A percentile compares a stretch with the other conserved stretches of the same genome.
phyloP scores from a whole-genome alignment of 2,888 invertebrate species.

The Neelides folsomi region DNA sequence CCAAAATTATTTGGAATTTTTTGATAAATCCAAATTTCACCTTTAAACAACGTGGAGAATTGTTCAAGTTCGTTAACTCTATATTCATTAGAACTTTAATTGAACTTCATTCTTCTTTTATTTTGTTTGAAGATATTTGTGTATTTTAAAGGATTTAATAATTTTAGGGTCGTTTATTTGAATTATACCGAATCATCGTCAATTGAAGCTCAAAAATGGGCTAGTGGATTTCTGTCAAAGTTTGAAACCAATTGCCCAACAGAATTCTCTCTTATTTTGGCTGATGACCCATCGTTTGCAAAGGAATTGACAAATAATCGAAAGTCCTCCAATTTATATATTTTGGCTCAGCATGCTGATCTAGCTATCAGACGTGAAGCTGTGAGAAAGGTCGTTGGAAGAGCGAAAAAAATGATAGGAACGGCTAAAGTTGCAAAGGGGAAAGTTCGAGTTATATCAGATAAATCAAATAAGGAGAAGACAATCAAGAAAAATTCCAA shows the following conservation, averaged over 20 bases:
- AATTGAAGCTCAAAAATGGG: constrained; percentile 39
- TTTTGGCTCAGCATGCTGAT: constrained; percentile 59
- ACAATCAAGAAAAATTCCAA: constrained; percentile 39
- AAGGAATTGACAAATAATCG: constrained; percentile 14
- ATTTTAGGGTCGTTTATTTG: background rate
- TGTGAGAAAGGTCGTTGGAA: constrained; percentile 49
- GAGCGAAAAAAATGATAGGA: constrained; percentile 38
- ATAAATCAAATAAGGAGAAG: constrained; percentile 9
- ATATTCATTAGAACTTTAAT: no score
- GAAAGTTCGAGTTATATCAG: background rate
- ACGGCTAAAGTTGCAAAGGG: no score
- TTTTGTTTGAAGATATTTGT: no score
- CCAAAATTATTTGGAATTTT: constrained; percentile 8
- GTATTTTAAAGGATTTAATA: constrained; percentile 9
- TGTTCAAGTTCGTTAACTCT: constrained; percentile 16
- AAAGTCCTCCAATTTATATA: constrained; percentile 44
- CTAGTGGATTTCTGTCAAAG: constrained; percentile 44
- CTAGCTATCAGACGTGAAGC: constrained; percentile 53
- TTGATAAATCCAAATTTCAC: constrained; percentile 16
- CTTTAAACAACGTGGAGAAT: constrained; percentile 18
- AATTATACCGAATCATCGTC: background rate
- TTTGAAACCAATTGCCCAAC: constrained; percentile 58
- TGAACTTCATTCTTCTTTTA: no score
- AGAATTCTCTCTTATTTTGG: constrained; percentile 55
- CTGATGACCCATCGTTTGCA: constrained; percentile 39